Conservation (phyloP, 2,797 vertebrate genomes). For the Microtus agrestis region DNA sequence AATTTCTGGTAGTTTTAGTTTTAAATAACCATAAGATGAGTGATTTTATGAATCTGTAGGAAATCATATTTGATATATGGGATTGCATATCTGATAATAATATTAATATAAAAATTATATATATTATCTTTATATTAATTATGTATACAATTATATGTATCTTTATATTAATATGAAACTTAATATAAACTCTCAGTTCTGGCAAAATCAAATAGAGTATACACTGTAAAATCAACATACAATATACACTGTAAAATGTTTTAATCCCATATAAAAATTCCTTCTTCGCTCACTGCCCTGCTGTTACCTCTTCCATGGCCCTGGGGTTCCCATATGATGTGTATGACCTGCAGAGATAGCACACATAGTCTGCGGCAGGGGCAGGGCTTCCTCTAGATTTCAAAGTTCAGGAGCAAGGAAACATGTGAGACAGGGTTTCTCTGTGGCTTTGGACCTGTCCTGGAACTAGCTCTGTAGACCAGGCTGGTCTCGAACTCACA, state of each 20-base stretch:
- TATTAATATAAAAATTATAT: background rate
- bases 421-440: no score
- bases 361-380: accelerated
- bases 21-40: background rate
- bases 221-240: background rate
- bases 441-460: no score
- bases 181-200: background rate
- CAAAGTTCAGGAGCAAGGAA: background rate
- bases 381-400: background rate
- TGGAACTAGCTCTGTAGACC: no score
- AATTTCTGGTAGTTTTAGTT: background rate
- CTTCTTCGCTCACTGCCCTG: no score
- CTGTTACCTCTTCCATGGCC: accelerated
- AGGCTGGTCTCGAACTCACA: no score
- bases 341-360: background rate
- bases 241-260: background rate
- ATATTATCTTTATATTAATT: no score
- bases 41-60: background rate
- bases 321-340: background rate
- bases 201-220: background rate
- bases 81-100: background rate
- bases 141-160: background rate
- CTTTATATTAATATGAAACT: background rate
- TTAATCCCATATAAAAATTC: background rate
- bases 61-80: background rate